Evolutionary conservation across 1,140 invertebrate species (phyloP).

Genomic region (Zaprionus capensis): DNA sequence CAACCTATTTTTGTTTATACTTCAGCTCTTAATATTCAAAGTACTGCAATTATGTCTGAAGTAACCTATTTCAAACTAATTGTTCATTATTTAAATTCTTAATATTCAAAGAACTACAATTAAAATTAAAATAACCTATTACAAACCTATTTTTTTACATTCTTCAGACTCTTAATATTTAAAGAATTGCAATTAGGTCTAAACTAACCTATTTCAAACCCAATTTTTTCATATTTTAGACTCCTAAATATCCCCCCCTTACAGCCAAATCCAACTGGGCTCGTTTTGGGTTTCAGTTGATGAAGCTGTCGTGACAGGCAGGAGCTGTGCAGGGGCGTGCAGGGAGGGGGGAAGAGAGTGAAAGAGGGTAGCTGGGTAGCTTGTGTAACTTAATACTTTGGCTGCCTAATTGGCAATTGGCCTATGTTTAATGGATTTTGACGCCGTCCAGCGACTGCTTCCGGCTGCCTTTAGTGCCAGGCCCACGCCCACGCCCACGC

Average conservation of each 20-base stretch:
- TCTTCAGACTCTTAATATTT: not conserved
- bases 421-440: slow-evolving; percentile 71
- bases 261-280: not conserved
- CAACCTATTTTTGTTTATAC: no score
- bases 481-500: not conserved
- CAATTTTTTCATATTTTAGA: not conserved
- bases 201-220: not conserved
- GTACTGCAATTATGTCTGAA: no score
- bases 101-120: not conserved
- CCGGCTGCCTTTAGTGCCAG: slow-evolving; percentile 33
- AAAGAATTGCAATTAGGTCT: not conserved
- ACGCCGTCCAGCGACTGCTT: slow-evolving; percentile 51
- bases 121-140: not conserved
- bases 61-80: no score
- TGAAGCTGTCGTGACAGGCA: not conserved
- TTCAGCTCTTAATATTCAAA: no score
- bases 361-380: slow-evolving; percentile 22
- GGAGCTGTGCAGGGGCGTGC: slow-evolving; percentile 14
- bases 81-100: not conserved
- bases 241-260: not conserved
- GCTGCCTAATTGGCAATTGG: slow-evolving; percentile 72
- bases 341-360: not conserved
- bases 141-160: no score
- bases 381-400: slow-evolving; percentile 61
- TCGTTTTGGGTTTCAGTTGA: not conserved